Percentiles rank a stretch among this genome's conserved stretches.
phyloP scores from a whole-genome alignment of 2,797 vertebrate species.

The Artibeus jamaicensis region DNA sequence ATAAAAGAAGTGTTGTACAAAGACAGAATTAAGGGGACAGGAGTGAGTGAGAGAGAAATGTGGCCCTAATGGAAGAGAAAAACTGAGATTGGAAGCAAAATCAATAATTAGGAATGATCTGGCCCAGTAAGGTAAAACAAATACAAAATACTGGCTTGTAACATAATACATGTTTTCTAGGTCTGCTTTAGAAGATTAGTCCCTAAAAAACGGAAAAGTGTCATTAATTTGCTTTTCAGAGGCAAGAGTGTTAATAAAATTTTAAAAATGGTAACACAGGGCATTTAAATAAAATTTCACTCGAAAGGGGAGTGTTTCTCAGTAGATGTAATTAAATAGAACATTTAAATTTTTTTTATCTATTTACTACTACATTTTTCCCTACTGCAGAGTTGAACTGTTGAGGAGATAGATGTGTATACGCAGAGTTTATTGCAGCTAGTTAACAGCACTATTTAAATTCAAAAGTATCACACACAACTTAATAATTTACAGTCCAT shows the following conservation, averaged over 20 bases:
- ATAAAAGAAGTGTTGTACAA: not conserved
- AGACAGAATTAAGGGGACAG: not conserved
- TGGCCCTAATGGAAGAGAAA: not conserved
- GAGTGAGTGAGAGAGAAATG: not conserved
- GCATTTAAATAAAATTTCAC: not conserved
- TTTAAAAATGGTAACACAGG: not conserved
- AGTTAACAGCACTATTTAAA: conserved; percentile 31
- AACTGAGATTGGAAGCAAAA: not conserved
- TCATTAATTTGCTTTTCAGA: not conserved
- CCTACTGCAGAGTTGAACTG: not conserved
- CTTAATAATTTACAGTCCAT: conserved; percentile 60
- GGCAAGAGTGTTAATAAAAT: not conserved
- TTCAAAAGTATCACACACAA: not conserved
- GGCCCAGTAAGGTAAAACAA: not conserved
- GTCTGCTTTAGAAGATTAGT: not conserved
- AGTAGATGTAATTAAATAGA: not conserved
- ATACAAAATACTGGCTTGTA: not conserved
- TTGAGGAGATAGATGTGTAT: rapidly evolving
- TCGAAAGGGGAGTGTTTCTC: not conserved
- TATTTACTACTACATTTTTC: not conserved
- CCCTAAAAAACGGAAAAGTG: not conserved
- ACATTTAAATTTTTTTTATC: not conserved
- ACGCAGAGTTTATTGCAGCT: not conserved
- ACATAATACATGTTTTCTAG: not conserved
- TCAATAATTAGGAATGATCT: not conserved